A percentile compares a stretch with the other conserved stretches of the same genome.
phyloP scores from a whole-genome alignment of 2,113 vertebrate genomes.

The Pseudopipra pipra region DNA sequence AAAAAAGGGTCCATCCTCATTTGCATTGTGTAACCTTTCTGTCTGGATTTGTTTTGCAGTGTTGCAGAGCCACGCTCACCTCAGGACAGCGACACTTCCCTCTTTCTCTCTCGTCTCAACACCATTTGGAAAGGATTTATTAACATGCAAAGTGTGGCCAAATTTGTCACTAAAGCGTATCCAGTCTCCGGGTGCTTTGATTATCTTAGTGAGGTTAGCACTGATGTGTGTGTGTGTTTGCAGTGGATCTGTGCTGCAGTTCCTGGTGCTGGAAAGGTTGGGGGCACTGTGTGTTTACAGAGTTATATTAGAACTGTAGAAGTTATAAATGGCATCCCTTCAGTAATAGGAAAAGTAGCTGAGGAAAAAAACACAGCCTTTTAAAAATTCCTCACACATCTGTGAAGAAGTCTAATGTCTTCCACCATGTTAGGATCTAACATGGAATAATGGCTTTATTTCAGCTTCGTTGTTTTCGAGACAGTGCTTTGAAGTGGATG shows the following conservation, averaged over 20 bases:
- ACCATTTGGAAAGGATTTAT: conserved; percentile 96
- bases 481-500: neutral
- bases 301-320: neutral
- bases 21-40: neutral
- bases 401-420: neutral
- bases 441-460: neutral
- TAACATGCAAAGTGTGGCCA: conserved; percentile 96
- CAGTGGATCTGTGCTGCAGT: neutral
- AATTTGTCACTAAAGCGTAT: conserved; percentile 95
- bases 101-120: conserved; percentile 87
- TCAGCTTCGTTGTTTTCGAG: neutral
- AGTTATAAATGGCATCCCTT: neutral
- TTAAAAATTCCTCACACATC: neutral
- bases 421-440: neutral
- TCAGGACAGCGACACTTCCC: conserved; percentile 80
- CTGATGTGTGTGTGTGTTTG: neutral
- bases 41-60: conserved; percentile 73
- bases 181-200: conserved; percentile 91
- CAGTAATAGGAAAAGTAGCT: neutral
- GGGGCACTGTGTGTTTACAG: neutral
- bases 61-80: conserved; percentile 73
- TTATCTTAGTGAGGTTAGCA: conserved; percentile 88
- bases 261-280: neutral
- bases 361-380: neutral
- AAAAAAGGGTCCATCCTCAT: neutral